A percentile compares a stretch with the other conserved stretches of the same genome.
phyloP scores from a whole-genome alignment of 1,140 invertebrate genomes.

The Goniozus legneri region DNA sequence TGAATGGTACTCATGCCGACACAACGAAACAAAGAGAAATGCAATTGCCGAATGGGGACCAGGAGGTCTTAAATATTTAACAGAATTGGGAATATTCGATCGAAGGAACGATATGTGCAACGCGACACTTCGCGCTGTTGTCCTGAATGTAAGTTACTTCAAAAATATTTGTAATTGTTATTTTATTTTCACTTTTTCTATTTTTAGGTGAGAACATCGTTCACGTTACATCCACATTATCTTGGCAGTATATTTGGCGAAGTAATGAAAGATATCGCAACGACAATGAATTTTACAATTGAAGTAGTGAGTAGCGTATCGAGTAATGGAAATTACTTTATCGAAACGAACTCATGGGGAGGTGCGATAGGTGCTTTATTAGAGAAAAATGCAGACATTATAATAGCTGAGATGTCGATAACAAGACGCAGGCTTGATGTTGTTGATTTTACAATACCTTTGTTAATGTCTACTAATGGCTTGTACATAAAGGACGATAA shows the following conservation, averaged over 20 bases:
- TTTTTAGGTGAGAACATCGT: no score
- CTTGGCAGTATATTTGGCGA: not conserved
- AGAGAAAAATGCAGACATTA: slow-evolving; percentile 4
- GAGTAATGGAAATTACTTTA: not conserved
- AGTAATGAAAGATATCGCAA: not conserved
- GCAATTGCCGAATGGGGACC: slow-evolving; percentile 12
- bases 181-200: no score
- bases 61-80: slow-evolving; percentile 1
- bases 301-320: not conserved
- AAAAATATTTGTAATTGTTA: no score
- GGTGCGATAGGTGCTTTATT: slow-evolving; percentile 2
- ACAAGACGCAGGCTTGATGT: slow-evolving; percentile 19
- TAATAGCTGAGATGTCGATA: slow-evolving; percentile 12
- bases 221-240: no score
- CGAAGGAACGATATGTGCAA: not conserved
- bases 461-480: slow-evolving; percentile 16
- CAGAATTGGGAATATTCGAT: not conserved
- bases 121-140: not conserved
- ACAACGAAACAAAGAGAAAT: not conserved
- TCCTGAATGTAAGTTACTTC: slow-evolving; percentile 10
- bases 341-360: not conserved
- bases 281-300: not conserved
- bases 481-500: slow-evolving; percentile 24
- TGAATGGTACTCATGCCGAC: slow-evolving; percentile 28
- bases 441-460: slow-evolving; percentile 29